Evolutionary conservation across 2,113 vertebrate genomes (phyloP).

Genomic region (Puffinus mauretanicus): DNA sequence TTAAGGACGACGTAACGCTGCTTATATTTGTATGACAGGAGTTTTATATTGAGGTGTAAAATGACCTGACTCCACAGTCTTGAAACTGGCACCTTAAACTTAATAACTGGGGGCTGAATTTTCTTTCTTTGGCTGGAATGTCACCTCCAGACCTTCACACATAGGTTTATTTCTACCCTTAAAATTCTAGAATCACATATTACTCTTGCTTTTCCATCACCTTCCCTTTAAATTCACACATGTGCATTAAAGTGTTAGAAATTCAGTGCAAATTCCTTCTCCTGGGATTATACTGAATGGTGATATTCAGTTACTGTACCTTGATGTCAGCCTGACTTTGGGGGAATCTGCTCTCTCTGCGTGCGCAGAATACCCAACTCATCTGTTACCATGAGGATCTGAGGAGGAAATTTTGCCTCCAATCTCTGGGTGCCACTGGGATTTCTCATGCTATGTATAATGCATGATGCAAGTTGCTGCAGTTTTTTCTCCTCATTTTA

Average conservation of each 20-base stretch:
- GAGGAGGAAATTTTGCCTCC: neutral
- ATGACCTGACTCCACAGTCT: neutral
- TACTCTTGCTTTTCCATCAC: neutral
- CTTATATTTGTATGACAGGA: neutral
- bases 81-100: neutral
- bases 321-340: constrained; percentile 38
- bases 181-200: neutral
- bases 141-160: neutral
- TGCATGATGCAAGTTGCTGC: neutral
- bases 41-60: neutral
- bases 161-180: neutral
- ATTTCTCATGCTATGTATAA: constrained; percentile 23
- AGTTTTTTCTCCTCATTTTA: neutral
- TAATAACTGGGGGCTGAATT: neutral
- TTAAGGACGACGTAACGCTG: neutral
- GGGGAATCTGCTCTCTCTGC: neutral
- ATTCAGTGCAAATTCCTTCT: neutral
- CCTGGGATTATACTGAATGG: neutral
- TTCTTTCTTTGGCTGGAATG: neutral
- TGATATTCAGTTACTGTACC: constrained; percentile 11
- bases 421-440: neutral
- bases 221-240: neutral
- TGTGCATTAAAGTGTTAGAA: neutral
- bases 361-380: neutral
- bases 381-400: neutral